phyloP scores from a whole-genome alignment of 1,140 invertebrate genomes.

The Caenorhabditis inopinata region DNA sequence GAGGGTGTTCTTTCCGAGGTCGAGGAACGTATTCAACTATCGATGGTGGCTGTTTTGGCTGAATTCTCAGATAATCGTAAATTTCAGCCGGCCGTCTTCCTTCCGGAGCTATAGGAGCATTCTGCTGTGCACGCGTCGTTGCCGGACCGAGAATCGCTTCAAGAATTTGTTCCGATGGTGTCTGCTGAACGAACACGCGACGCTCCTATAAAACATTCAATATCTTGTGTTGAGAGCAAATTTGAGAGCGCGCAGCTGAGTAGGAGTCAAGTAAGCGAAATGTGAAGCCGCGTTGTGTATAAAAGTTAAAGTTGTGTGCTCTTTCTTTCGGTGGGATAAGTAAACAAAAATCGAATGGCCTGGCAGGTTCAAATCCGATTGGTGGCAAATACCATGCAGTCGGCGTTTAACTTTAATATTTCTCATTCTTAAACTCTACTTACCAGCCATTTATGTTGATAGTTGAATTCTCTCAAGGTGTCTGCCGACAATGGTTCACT shows the following conservation, averaged over 20 bases:
- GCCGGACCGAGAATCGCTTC: conserved; percentile 46
- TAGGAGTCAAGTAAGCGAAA: not conserved
- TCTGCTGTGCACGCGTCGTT: not conserved
- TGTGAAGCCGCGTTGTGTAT: not conserved
- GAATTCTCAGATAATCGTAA: conserved; percentile 64
- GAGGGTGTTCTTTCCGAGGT: not conserved
- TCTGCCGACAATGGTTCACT: conserved; percentile 60
- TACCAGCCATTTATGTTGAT: conserved; percentile 66
- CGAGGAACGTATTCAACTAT: conserved; percentile 4
- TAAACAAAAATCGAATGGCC: conserved; percentile 1
- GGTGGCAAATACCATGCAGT: too few species aligned
- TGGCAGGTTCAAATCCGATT: not conserved
- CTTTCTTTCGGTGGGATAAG: not conserved
- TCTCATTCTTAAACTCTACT: conserved; percentile 24
- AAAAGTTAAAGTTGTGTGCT: conserved; percentile 28
- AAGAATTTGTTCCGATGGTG: conserved; percentile 64
- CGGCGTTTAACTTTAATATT: too few species aligned
- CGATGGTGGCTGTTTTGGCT: conserved; percentile 37
- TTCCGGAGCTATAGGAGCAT: conserved; percentile 30
- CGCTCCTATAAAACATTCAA: conserved; percentile 55
- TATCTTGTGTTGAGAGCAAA: not conserved
- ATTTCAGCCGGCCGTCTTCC: conserved; percentile 56
- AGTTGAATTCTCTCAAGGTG: conserved; percentile 67
- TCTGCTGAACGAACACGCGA: conserved; percentile 66
- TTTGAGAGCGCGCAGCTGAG: conserved; percentile 4